phyloP scores from a whole-genome alignment of 2,888 invertebrate species.

The Oconnorella tubifera region DNA sequence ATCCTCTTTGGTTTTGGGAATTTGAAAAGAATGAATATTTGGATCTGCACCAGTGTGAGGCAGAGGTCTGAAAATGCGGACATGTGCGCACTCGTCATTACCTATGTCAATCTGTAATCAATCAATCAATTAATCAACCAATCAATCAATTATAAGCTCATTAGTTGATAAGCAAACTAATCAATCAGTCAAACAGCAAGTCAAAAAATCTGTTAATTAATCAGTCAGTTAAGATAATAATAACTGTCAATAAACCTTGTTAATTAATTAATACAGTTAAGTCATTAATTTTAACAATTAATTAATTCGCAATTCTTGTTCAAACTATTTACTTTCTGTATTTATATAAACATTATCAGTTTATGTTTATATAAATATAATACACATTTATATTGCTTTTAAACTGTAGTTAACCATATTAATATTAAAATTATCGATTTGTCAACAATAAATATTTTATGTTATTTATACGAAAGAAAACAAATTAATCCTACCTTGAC shows the following conservation, averaged over 20 bases:
- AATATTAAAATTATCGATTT: no score
- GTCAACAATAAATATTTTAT: no score
- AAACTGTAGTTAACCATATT: no score
- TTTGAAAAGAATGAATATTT: slow-evolving; percentile 39
- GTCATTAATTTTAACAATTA: no score
- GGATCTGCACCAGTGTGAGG: slow-evolving; percentile 39
- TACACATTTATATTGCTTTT: not conserved
- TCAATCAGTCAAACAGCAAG: not conserved
- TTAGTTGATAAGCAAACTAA: not conserved
- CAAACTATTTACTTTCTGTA: no score
- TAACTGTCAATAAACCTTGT: no score
- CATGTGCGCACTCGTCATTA: slow-evolving; percentile 48
- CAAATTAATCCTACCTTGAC: slow-evolving; percentile 46
- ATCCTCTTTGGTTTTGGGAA: slow-evolving; percentile 42
- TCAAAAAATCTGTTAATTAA: not conserved
- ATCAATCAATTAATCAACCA: slow-evolving; percentile 5
- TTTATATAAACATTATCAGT: no score
- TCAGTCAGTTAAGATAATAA: no score
- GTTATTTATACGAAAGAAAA: not conserved
- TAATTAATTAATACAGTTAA: no score
- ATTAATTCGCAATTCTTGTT: no score
- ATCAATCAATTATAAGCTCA: not conserved
- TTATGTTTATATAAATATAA: no score
- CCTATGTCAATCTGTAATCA: slow-evolving; percentile 38
- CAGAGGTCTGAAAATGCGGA: slow-evolving; percentile 50